Base-by-base conservation (phyloP, 2,888 invertebrate genomes). In the Eupithecia tripunctaria region DNA sequence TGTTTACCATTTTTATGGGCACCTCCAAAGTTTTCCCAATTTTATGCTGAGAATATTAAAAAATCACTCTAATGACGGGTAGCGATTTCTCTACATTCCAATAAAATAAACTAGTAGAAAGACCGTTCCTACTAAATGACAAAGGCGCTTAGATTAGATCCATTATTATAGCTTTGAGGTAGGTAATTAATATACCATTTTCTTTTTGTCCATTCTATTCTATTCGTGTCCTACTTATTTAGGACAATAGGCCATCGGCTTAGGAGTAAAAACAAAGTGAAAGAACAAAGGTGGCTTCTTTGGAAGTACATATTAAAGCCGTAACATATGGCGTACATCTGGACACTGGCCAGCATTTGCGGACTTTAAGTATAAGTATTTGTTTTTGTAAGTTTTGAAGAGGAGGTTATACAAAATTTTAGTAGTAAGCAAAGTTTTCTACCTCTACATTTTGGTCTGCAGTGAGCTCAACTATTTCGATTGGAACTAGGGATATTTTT, bases 231-330 rank as follows among this genome's bases (percentile, higher is more conserved):
- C 10, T 51, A 56, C 25, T 56, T 56, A 51, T 25, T 25, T 56
- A 56, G 25, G 14, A 25, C 12, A 12, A 56, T 56, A 36, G 62
- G 38, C 71, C 59, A 62, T 67, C 62, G 36, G 29, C 32, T 60
- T 29, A 18, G 59, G 71, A 70, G 68, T 68, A 67, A 71, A 71
- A 69, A 74, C 47, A 72, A 67, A 59, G 59, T 56, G 65, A 71
- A 65, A 27, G 60, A 51, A 73, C 73, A 80, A 75, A 76, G 78
- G 72, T 75, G 74, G 76, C 79, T 78, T 81, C 76, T 59, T 69
- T 77, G 75, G 76, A 74, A 76, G 72, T 79, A n/a, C n/a, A n/a
- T n/a, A 79, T 80, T 80, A 79, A 78, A 81, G 77, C 75, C 70
- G 72, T 74, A 76, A 74, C 80, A 77, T 81, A 80, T 78, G 81